phyloP scores from a whole-genome alignment of 2,113 vertebrate genomes.

The Rhinoderma darwinii region DNA sequence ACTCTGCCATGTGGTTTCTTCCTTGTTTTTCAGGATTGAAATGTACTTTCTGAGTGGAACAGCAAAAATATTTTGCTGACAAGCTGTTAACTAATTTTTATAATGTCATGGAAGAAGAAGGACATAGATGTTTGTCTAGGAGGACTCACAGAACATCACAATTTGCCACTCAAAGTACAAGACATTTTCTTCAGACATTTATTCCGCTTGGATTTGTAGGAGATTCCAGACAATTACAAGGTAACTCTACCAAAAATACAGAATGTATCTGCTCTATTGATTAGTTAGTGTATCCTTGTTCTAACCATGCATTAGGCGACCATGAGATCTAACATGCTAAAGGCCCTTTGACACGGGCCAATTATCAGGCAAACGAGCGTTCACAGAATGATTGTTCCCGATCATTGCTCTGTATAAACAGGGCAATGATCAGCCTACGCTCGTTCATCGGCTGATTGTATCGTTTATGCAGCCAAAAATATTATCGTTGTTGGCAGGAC shows the following conservation, averaged over 20 bases:
- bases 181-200: not conserved
- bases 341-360: too few relatives aligned
- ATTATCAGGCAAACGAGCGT: too few relatives aligned
- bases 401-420: too few relatives aligned
- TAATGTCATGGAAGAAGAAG: conserved; percentile 1
- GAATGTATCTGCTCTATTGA: too few relatives aligned
- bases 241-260: not conserved
- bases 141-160: not conserved
- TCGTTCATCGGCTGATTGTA: too few relatives aligned
- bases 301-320: not conserved
- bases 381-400: too few relatives aligned
- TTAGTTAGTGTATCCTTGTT: too few relatives aligned
- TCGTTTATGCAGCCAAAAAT: too few relatives aligned
- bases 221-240: not conserved
- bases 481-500: too few relatives aligned
- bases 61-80: conserved; percentile 1
- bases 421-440: too few relatives aligned
- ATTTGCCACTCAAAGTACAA: conserved; percentile 4
- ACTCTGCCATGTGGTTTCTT: not conserved
- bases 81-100: not conserved
- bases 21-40: conserved; percentile 12
- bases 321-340: not conserved
- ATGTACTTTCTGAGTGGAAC: conserved; percentile 20
- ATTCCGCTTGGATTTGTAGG: not conserved
- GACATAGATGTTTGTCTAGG: not conserved